Base-by-base conservation (phyloP, 2,797 vertebrate species). In the Hozukius guyotensis region DNA sequence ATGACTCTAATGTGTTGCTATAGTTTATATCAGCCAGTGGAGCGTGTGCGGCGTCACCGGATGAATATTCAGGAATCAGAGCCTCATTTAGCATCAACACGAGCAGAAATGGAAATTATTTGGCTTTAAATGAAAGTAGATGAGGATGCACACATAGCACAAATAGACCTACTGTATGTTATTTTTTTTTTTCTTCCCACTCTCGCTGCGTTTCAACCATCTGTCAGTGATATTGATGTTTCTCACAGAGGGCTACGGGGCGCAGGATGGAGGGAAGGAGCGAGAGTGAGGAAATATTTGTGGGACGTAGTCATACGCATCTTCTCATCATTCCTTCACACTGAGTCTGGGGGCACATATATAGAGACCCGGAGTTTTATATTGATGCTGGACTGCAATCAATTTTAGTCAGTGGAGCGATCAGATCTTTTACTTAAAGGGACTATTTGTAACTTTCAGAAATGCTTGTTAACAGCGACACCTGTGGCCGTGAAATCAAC, bases 211-310 rank as follows among this genome's bases (percentile, higher is more conserved):
- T 77, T 85, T 89, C 72, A 71, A 87, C 90, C 83, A 91, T 89
- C 88, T 90, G 91, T 90, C 91, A 88, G 87, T 32, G 85, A 87
- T 92, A 88, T 89, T 93, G 94, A 95, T 92, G 92, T 93, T 89
- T 93, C 89, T 92, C 85, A 88, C 90, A 63, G 60, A 88, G 88
- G 85, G 83, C 90, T 87, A 80, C 83, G 46, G 88, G 88, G 88
- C 52, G 52, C 69, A 55, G 82, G 80, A 85, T 89, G 86, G 85
- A 88, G 84, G 70, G 72, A 31, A 84, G 68, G 66, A 86, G 72
- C 3, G 59, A 78, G 81, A 78, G 79, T 72, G 88, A 81, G 78
- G 84, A 87, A 89, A 89, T 87, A 82, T 89, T 87, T 85, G 84
- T 66, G 83, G 56, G 68, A 84, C 71, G 77, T 49, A 82, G 82